Evolutionary conservation across 2,113 vertebrate species (phyloP).

Genomic region (Cranoglanis bouderius): DNA sequence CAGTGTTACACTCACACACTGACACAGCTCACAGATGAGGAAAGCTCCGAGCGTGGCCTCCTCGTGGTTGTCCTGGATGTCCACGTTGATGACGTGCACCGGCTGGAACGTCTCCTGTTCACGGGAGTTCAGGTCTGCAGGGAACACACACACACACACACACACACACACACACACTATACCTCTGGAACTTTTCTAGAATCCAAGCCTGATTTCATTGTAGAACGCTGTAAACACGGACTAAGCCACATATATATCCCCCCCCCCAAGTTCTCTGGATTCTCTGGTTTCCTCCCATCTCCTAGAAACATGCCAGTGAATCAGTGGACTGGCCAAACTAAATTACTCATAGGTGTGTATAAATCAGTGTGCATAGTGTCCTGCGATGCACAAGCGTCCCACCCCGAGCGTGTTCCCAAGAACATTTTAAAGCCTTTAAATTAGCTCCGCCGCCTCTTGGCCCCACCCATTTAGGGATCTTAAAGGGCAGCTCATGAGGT

Average conservation of each 20-base stretch:
- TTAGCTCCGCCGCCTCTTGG: not conserved
- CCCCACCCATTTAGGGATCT: not conserved
- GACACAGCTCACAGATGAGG: slow-evolving; percentile 98
- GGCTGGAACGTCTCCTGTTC: slow-evolving; percentile 96
- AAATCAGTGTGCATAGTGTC: not conserved
- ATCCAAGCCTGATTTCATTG: not conserved
- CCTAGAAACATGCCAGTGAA: not conserved
- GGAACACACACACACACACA: slow-evolving; percentile 33
- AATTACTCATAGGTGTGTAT: not conserved
- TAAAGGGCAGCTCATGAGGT: not conserved
- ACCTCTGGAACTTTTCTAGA: not conserved
- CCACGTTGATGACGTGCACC: slow-evolving; percentile 97
- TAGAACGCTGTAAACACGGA: not conserved
- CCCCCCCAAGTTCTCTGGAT: not conserved
- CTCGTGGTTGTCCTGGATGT: slow-evolving; percentile 98
- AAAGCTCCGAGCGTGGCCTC: slow-evolving; percentile 97
- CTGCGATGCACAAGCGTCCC: no score
- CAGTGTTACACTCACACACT: slow-evolving; percentile 87
- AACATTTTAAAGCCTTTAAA: not conserved
- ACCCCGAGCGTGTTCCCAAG: no score
- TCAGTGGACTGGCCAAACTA: not conserved
- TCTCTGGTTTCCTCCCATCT: not conserved
- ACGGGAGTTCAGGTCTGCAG: slow-evolving; percentile 81
- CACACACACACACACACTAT: not conserved
- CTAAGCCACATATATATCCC: not conserved